Evolutionary conservation across 2,113 vertebrate genomes (phyloP).

Genomic region (Melanerpes aurifrons): DNA sequence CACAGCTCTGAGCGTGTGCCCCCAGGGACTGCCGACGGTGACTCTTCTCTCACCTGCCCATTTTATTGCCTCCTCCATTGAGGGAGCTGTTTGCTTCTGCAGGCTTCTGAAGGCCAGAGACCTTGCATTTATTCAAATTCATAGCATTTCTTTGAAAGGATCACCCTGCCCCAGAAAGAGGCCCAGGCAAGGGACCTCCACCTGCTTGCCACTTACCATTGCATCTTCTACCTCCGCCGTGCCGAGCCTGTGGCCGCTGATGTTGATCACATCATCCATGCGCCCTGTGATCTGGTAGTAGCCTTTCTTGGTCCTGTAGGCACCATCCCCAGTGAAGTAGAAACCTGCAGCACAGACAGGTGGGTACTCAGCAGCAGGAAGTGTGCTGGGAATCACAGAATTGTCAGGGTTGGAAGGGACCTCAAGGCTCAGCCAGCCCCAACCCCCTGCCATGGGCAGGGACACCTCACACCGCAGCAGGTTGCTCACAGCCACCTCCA

Average conservation of each 20-base stretch:
- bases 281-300: conserved; percentile 93
- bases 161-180: background rate
- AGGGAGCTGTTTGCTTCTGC: background rate
- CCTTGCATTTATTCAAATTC: background rate
- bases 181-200: background rate
- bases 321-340: conserved; percentile 92
- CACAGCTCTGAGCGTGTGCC: background rate
- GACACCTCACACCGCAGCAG: too few relatives aligned
- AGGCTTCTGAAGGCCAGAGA: background rate
- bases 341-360: conserved; percentile 72
- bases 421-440: too few relatives aligned
- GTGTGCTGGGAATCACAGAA: background rate
- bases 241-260: conserved; percentile 90
- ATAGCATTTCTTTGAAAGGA: background rate
- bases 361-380: background rate
- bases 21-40: background rate
- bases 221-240: conserved; percentile 94
- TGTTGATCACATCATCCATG: conserved; percentile 93
- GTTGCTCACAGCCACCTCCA: too few relatives aligned
- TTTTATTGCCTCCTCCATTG: background rate
- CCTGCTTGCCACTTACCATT: conserved; percentile 77
- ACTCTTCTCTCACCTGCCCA: background rate
- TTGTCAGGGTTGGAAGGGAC: too few relatives aligned
- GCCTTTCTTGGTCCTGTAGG: conserved; percentile 80
- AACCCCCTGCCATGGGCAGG: too few relatives aligned